These are phyloP conservation scores for Sclerodermus sp. DNA, from an alignment of 2,888 invertebrate genomes.

Conservation along the genomic window DNA sequence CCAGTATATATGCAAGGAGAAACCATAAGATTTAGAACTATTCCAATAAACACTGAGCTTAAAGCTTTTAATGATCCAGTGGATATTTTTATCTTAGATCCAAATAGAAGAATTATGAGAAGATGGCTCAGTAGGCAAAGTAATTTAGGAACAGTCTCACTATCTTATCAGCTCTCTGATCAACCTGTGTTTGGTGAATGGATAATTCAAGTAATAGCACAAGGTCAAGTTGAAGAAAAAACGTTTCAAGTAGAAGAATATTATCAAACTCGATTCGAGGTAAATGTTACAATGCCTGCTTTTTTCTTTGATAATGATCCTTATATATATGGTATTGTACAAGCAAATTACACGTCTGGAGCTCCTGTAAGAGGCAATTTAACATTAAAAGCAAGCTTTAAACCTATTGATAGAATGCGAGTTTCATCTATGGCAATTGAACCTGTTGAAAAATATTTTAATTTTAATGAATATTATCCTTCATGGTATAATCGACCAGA, in stretches of 20 bases:
- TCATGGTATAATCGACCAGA: slow-evolving; percentile 76
- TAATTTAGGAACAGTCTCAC: slow-evolving; percentile 89
- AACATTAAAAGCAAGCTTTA: slow-evolving; percentile 78
- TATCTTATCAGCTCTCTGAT: slow-evolving; percentile 86
- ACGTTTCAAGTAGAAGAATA: slow-evolving; percentile 91
- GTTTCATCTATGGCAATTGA: slow-evolving; percentile 38
- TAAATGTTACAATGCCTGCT: slow-evolving; percentile 94
- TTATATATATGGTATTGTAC: slow-evolving; percentile 81
- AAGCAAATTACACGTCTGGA: slow-evolving; percentile 95
- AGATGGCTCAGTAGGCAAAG: slow-evolving; percentile 90
- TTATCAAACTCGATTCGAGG: slow-evolving; percentile 92
- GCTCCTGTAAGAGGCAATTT: slow-evolving; percentile 88
- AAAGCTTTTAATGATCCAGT: slow-evolving; percentile 89
- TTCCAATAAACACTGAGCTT: slow-evolving; percentile 90
- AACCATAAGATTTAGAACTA: slow-evolving; percentile 79
- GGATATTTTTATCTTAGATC: slow-evolving; percentile 90
- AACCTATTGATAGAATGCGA: slow-evolving; percentile 62
- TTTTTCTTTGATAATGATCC: slow-evolving; percentile 88
- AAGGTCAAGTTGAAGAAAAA: slow-evolving; percentile 84
- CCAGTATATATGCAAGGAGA: slow-evolving; percentile 94
- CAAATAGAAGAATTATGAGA: slow-evolving; percentile 82
- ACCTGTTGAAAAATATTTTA: slow-evolving; percentile 72
- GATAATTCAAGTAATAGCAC: slow-evolving; percentile 85
- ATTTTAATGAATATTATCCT: slow-evolving; percentile 79
- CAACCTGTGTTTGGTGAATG: slow-evolving; percentile 92